Base-by-base conservation (phyloP, 2,797 vertebrate species). In the Lycodopsis pacificus region DNA sequence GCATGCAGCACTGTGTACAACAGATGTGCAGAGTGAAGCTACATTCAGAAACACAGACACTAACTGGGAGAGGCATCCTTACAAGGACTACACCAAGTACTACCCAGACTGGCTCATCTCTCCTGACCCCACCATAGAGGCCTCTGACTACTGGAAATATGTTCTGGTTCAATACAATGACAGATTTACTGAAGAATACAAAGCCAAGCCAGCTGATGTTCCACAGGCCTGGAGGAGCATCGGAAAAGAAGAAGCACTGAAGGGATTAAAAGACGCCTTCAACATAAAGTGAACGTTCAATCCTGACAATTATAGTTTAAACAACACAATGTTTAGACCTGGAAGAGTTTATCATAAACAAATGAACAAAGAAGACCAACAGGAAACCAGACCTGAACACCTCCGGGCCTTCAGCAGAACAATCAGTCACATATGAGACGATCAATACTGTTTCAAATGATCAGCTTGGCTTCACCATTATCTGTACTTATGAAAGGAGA, bases 101-200 rank as follows among this genome's bases (percentile, higher is more conserved):
- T 94, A 86, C 44, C 90, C 90, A 68, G 81, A 92, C 32, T 94
- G 94, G 93, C 3, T 14, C 19, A 93, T 94, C 81, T 75, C 86
- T 15, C 85, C 88, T 19, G 92, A 94, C 54, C 0, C 0, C 14
- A 80, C 53, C 25, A 59, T 76, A 8, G 9, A 92, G 51, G 83
- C 91, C 0, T 88, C 92, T 22, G 84, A 93, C 68, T 92, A 90
- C 82, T 94, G 94, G 91, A 94, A 92, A 71, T 92, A 84, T 71
- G 88, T 94, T 20, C 72, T 94, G 64, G 82, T 75, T 0, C 62
- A 20, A 25, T 89, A 87, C 77, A 94, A 94, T 34, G 4, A 80
- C 0, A 17, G 57, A 25, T 90, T 93, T 87, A 91, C 93, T 61
- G 0, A 85, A n/a, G 0, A 4, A 4, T 91, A 72, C 8, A 0